phyloP scores from a whole-genome alignment of 2,797 vertebrate genomes.

The Ptychobarbus kaznakovi region DNA sequence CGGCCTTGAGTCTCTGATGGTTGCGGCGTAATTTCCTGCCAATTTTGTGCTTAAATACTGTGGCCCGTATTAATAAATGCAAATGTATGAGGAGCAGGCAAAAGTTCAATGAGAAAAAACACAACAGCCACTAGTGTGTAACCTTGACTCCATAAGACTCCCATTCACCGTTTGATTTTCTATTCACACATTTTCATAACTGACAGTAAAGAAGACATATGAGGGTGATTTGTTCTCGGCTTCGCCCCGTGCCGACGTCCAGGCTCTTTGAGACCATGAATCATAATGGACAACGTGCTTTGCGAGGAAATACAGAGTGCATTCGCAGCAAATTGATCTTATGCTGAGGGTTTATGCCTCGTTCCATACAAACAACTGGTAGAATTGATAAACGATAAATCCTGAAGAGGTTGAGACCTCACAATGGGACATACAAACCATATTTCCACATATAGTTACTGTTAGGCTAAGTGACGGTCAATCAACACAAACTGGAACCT shows the following conservation, averaged over 20 bases:
- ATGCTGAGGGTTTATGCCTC: conserved; percentile 58
- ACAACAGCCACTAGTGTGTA: conserved; percentile 50
- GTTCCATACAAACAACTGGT: conserved; percentile 60
- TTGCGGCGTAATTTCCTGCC: conserved; percentile 56
- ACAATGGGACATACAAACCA: background rate
- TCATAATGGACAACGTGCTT: conserved; percentile 63
- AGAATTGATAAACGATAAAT: conserved; percentile 60
- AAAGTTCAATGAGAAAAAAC: conserved; percentile 39
- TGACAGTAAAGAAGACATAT: conserved; percentile 69
- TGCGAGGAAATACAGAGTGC: conserved; percentile 44
- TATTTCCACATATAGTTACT: background rate
- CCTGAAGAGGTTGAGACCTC: conserved; percentile 37
- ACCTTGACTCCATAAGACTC: conserved; percentile 66
- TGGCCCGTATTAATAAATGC: conserved; percentile 59
- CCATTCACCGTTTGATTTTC: conserved; percentile 59
- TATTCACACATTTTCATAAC: conserved; percentile 66
- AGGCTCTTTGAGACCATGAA: conserved; percentile 59
- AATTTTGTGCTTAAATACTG: conserved; percentile 64
- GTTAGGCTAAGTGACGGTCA: background rate
- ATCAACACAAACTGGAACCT: background rate
- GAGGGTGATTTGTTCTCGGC: conserved; percentile 61
- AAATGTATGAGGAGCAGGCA: conserved; percentile 51
- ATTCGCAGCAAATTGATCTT: conserved; percentile 63
- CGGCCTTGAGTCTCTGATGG: conserved; percentile 58
- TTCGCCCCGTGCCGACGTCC: conserved; percentile 53